phyloP scores from a whole-genome alignment of 1,140 invertebrate species.

The Phocides pigmalion region DNA sequence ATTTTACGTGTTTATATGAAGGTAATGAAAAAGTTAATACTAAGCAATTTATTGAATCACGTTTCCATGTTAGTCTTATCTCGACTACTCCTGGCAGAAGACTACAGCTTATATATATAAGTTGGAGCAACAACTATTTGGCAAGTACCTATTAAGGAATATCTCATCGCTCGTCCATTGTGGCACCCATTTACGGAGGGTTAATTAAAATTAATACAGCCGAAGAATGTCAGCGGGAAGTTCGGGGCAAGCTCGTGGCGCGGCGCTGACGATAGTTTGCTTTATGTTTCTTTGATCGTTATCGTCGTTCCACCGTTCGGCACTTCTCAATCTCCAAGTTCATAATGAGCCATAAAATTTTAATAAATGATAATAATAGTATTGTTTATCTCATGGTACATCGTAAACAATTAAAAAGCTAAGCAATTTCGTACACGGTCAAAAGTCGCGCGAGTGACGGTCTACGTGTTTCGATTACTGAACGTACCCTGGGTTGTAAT shows the following conservation, averaged over 20 bases:
- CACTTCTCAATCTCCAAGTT: not conserved
- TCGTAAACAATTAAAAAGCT: too few species aligned
- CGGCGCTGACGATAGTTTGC: not conserved
- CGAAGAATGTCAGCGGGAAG: slow-evolving; percentile 2
- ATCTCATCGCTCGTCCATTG: slow-evolving; percentile 9
- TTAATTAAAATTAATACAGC: slow-evolving; percentile 7
- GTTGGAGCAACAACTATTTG: not conserved
- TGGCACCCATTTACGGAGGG: slow-evolving; percentile 1
- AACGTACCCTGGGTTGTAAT: too few species aligned
- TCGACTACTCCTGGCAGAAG: too few species aligned
- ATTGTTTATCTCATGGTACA: too few species aligned
- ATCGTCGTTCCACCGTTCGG: not conserved
- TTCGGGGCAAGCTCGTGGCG: not conserved
- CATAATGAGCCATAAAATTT: not conserved
- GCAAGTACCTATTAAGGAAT: not conserved
- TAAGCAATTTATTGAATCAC: too few species aligned
- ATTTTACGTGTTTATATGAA: too few species aligned
- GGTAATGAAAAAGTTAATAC: too few species aligned
- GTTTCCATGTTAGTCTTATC: too few species aligned
- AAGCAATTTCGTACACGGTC: too few species aligned
- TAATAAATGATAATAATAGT: too few species aligned
- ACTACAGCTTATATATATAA: not conserved
- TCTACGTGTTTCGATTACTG: too few species aligned
- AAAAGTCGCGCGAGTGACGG: too few species aligned
- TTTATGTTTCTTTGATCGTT: not conserved